phyloP scores from a whole-genome alignment of 2,797 vertebrate genomes.

The Sebastes iracundus region DNA sequence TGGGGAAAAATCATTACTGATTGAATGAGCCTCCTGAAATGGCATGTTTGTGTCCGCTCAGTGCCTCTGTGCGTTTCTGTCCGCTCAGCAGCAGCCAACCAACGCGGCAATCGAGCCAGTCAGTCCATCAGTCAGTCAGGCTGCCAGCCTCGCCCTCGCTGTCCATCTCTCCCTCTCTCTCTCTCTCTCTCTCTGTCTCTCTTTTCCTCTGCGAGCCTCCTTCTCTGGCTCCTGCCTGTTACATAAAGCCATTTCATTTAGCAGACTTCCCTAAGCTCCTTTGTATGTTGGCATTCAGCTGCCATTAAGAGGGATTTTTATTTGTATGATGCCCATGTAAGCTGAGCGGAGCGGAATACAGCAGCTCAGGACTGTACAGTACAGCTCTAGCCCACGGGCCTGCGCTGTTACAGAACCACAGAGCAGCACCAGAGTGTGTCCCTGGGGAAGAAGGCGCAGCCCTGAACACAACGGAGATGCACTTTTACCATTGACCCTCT shows the following conservation, averaged over 20 bases:
- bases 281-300: conserved; percentile 81
- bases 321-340: conserved; percentile 79
- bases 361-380: conserved; percentile 62
- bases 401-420: conserved; percentile 50
- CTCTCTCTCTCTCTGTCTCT: conserved; percentile 9
- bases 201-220: conserved; percentile 46
- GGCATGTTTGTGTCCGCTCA: conserved; percentile 81
- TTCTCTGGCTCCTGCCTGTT: conserved; percentile 67
- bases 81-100: conserved; percentile 75
- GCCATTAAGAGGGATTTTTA: conserved; percentile 83
- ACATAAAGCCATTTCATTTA: conserved; percentile 81
- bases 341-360: conserved; percentile 66
- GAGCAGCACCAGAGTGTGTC: conserved; percentile 49
- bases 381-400: conserved; percentile 64
- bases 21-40: conserved; percentile 82
- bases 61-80: conserved; percentile 76
- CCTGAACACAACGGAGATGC: conserved; percentile 30
- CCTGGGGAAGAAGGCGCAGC: conserved; percentile 26
- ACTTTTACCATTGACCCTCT: conserved; percentile 42
- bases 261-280: conserved; percentile 76
- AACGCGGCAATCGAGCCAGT: conserved; percentile 60
- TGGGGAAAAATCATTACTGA: conserved; percentile 80
- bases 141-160: conserved; percentile 69
- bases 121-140: conserved; percentile 71
- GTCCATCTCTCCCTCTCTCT: conserved; percentile 51